Conservation (phyloP, 1,140 invertebrate genomes). For the Pollicipes pollicipes region DNA sequence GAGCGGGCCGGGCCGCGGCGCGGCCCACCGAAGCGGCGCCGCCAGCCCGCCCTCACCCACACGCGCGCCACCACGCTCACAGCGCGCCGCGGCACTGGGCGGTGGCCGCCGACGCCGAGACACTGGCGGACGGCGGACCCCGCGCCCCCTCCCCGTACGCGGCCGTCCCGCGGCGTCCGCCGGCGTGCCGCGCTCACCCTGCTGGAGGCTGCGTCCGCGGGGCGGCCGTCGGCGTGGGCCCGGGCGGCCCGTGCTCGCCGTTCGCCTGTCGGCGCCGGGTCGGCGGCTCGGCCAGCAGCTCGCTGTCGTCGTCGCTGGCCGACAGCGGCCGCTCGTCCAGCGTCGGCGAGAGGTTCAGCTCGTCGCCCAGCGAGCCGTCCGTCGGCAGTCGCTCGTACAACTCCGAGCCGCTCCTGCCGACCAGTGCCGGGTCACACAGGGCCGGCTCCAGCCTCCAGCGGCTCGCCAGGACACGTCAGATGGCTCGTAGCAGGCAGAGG, state of each 20-base stretch:
- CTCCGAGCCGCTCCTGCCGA: slow-evolving; percentile 41
- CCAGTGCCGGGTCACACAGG: no score
- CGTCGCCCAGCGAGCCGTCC: slow-evolving; percentile 32
- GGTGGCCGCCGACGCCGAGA: no score
- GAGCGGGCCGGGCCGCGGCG: slow-evolving; percentile 9
- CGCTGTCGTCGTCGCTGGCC: slow-evolving; percentile 21
- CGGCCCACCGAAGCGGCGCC: neutral
- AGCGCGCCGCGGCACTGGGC: no score
- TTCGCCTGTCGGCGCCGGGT: slow-evolving; percentile 12
- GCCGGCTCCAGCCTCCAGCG: no score
- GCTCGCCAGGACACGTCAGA: no score
- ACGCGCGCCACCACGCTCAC: no score
- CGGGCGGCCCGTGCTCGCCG: slow-evolving; percentile 13
- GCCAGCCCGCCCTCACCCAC: no score
- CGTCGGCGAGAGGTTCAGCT: slow-evolving; percentile 30
- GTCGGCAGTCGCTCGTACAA: slow-evolving; percentile 59
- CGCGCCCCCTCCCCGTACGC: no score
- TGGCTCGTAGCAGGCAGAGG: no score
- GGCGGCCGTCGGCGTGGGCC: slow-evolving; percentile 14
- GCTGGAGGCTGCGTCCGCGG: neutral
- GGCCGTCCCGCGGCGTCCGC: no score
- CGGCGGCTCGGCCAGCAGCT: slow-evolving; percentile 23
- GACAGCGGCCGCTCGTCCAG: neutral
- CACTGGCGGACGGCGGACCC: neutral
- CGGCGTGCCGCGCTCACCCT: neutral